Evolutionary conservation across 2,888 invertebrate species (phyloP), one percentile per base, ranked within the genome.

Genomic region (Ligdia adustata): DNA sequence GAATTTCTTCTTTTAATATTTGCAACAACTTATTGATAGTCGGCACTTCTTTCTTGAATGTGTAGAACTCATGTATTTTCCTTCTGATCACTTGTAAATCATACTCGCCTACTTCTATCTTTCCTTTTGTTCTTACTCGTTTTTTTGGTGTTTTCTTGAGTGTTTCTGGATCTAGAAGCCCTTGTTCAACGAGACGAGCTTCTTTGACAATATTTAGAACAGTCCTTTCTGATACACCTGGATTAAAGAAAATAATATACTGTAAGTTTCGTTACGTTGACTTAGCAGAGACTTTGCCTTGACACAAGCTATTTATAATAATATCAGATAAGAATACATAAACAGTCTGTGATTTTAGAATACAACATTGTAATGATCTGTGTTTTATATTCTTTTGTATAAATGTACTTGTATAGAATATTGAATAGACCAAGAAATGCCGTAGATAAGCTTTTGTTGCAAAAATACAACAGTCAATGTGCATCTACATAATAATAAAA

Each of bases 21-120:
- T 89, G 85, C 7, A 89, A 64, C 0, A 89, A 66, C 54, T 89
- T 89, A 45, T 89, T 88, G 9, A 88, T 88, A 1, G 89, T 89
- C 0, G 89, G 89, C 1, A 89, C 89, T 66, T 89, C 89, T 65
- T 89, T 89, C 52, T 89, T 89, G 50, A 80, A 89, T 5, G 89
- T 76, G 51, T 89, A 89, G 60, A 89, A 89, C 55, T 89, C 89
- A n/a, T 89, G 88, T 16, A 89, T 87, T 57, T 88, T 88, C 34
- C 87, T 67, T 24, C 86, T 63, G 9, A 89, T 89, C 0, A 89
- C 86, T 72, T 86, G 85, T 15, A 89, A 64, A 49, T 89, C 88
- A 57, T 82, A 88, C 54, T 89, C 88, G 27, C 84, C 88, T 0
- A 89, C 85, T 65, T 89, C 89, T 44, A 89, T 89, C 59, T 82